A percentile compares a stretch with the other conserved stretches of the same genome.
Conservation (phyloP, 2,113 vertebrate species). For the Glaucidium brasilianum region DNA sequence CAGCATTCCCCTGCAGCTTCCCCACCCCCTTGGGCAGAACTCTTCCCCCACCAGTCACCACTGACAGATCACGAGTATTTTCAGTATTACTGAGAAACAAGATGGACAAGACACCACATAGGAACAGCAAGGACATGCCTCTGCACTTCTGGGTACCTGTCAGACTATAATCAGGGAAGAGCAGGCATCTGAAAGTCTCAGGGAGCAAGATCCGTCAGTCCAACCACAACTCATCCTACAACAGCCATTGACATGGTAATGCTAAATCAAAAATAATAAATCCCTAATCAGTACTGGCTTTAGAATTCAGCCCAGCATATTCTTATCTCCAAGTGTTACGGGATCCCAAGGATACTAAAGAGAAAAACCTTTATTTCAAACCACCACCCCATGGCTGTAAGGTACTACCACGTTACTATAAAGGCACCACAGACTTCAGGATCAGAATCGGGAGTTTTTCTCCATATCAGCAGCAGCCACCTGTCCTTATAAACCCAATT, state of each 20-base stretch:
- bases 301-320: neutral
- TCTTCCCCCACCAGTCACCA: neutral
- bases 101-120: neutral
- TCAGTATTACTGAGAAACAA: neutral
- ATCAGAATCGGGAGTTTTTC: neutral
- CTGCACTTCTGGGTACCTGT: neutral
- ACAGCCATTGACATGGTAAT: neutral
- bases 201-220: neutral
- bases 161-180: neutral
- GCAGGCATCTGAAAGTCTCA: neutral
- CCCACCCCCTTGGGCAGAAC: neutral
- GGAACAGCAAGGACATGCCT: neutral
- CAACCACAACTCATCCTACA: too few relatives aligned
- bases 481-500: neutral
- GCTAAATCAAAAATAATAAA: neutral
- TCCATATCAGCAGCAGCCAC: neutral
- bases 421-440: neutral
- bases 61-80: neutral
- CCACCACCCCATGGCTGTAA: neutral
- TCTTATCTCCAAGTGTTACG: neutral
- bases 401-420: neutral
- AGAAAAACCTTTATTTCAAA: neutral
- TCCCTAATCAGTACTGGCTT: neutral
- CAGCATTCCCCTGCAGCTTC: neutral
- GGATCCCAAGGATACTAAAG: neutral